Evolutionary conservation across 2,888 invertebrate genomes (phyloP).

Genomic region (Lymantria monacha): DNA sequence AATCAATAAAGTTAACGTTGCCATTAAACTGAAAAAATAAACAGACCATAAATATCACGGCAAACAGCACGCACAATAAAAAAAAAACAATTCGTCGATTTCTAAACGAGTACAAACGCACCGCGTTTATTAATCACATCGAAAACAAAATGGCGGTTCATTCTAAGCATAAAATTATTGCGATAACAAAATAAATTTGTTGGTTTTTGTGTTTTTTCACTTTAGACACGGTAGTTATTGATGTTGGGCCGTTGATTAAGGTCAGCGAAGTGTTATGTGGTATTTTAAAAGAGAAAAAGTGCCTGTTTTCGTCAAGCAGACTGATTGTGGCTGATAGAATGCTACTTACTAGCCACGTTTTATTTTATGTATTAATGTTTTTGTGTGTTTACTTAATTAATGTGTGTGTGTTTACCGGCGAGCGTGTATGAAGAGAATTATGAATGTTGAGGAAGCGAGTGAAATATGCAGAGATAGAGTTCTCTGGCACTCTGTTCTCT

Average conservation of each 20-base stretch:
- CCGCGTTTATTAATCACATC: conserved; percentile 15
- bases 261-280: conserved; percentile 17
- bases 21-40: background rate
- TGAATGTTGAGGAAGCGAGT: too few relatives aligned
- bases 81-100: conserved; percentile 10
- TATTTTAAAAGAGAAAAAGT: conserved; percentile 2
- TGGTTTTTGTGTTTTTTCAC: conserved; percentile 26
- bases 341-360: background rate
- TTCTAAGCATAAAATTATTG: conserved; percentile 27
- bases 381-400: too few relatives aligned
- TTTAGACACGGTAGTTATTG: conserved; percentile 24
- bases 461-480: too few relatives aligned
- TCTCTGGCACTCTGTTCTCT: too few relatives aligned
- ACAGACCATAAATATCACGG: background rate
- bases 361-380: too few relatives aligned
- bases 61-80: background rate
- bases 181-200: conserved; percentile 31
- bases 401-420: too few relatives aligned
- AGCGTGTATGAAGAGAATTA: too few relatives aligned
- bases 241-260: conserved; percentile 5
- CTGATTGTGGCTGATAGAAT: background rate
- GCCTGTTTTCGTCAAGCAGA: background rate
- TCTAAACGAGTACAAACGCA: conserved; percentile 16
- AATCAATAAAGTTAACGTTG: background rate
- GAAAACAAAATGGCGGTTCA: conserved; percentile 13